These are phyloP conservation scores for Drosophila algonquin DNA, from an alignment of 2,888 invertebrate genomes.

Conservation along the genomic window DNA sequence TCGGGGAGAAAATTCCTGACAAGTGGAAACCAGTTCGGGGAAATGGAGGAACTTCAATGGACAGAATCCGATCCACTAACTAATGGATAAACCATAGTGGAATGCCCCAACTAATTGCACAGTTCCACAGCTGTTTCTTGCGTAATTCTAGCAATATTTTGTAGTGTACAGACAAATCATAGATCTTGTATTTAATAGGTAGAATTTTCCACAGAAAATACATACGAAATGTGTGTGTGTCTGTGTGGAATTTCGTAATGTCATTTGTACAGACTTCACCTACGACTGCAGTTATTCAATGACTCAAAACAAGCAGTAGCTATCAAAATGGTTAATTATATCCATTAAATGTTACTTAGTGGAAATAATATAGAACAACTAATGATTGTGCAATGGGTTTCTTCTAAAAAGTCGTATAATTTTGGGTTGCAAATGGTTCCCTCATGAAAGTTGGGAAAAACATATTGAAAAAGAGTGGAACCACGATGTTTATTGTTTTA, in stretches of 20 bases:
- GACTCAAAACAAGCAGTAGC: too few relatives aligned
- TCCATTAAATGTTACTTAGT: too few relatives aligned
- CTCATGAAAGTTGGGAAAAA: too few relatives aligned
- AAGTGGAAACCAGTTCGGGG: not conserved
- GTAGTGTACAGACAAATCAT: not conserved
- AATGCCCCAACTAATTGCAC: not conserved
- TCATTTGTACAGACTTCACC: not conserved
- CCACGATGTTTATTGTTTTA: too few relatives aligned
- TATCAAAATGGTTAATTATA: too few relatives aligned
- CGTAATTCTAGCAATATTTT: not conserved
- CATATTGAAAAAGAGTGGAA: too few relatives aligned
- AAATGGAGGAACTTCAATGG: slow-evolving; percentile 11
- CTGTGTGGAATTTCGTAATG: not conserved
- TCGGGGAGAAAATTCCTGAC: slow-evolving; percentile 1
- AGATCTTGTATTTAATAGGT: not conserved
- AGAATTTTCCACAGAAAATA: not conserved
- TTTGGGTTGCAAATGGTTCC: too few relatives aligned
- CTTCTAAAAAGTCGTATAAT: too few relatives aligned
- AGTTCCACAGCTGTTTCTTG: not conserved
- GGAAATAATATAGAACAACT: too few relatives aligned
- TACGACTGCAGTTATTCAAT: too few relatives aligned
- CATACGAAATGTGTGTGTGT: not conserved
- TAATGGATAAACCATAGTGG: not conserved
- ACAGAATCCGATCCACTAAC: not conserved
- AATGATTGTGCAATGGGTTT: too few relatives aligned